A percentile compares a stretch with the other conserved stretches of the same genome.
phyloP scores from a whole-genome alignment of 2,888 invertebrate species.

The Ommatoiulus sabulosus region DNA sequence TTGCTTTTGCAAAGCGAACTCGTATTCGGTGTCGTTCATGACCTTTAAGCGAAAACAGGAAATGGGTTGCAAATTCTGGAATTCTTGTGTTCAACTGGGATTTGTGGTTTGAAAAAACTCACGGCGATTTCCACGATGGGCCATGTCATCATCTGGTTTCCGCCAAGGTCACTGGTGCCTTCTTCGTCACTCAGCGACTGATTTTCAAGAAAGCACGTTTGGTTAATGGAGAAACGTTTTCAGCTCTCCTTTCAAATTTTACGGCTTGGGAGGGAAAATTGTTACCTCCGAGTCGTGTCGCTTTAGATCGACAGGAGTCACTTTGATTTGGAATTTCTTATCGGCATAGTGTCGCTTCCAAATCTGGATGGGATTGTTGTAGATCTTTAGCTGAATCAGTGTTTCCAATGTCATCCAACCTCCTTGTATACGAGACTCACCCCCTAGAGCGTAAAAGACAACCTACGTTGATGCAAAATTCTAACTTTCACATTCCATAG shows the following conservation, averaged over 20 bases:
- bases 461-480: no score
- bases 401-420: constrained; percentile 89
- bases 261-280: neutral
- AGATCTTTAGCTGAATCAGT: constrained; percentile 83
- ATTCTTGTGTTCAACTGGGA: neutral
- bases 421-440: constrained; percentile 73
- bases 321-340: constrained; percentile 72
- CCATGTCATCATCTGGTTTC: neutral
- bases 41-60: constrained; percentile 65
- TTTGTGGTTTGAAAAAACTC: constrained; percentile 62
- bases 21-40: constrained; percentile 77
- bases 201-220: neutral
- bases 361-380: constrained; percentile 80
- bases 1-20: constrained; percentile 79
- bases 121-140: constrained; percentile 72
- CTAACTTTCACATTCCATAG: no score
- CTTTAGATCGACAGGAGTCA: constrained; percentile 77
- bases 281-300: constrained; percentile 14
- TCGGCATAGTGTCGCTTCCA: constrained; percentile 70
- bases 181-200: constrained; percentile 62
- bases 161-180: neutral
- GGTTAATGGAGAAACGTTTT: neutral
- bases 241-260: neutral
- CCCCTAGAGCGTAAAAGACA: constrained; percentile 68
- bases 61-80: neutral